Percentiles rank a stretch among this genome's conserved stretches.
Conservation (phyloP, 2,797 vertebrate genomes). For the Pyrocephalus nanus region DNA sequence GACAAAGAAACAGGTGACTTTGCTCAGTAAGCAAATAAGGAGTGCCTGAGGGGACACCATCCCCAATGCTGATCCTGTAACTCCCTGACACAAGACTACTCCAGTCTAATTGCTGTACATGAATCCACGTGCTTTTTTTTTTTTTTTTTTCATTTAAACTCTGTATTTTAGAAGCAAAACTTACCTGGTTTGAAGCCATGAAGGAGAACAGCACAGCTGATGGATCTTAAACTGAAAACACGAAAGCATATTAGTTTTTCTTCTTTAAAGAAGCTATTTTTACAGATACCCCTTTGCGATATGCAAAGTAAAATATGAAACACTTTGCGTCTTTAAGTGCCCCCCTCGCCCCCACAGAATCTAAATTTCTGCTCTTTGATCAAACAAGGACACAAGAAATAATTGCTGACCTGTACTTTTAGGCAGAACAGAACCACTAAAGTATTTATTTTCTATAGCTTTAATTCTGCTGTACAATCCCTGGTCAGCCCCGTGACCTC, state of each 20-base stretch:
- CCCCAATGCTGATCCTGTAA: background rate
- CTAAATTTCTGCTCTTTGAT: rapidly evolving
- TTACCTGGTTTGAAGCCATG: background rate
- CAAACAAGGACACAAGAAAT: background rate
- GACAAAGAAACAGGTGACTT: background rate
- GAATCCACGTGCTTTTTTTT: no score
- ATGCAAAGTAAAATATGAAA: rapidly evolving
- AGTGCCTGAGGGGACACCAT: background rate
- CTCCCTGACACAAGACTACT: rapidly evolving
- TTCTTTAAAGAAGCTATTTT: rapidly evolving
- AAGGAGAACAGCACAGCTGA: rapidly evolving
- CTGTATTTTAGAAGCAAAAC: rapidly evolving
- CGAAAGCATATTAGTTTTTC: rapidly evolving
- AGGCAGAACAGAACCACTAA: rapidly evolving
- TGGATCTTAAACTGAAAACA: background rate
- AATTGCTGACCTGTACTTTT: rapidly evolving
- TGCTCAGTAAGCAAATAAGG: rapidly evolving
- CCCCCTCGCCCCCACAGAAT: no score
- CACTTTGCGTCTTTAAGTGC: no score
- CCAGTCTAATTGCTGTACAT: rapidly evolving
- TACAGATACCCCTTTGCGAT: background rate
- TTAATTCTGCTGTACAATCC: no score
- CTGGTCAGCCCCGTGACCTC: rapidly evolving
- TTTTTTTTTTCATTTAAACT: background rate
- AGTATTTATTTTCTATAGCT: rapidly evolving